Conservation (phyloP, 2,888 invertebrate species). For the Folsomia manolachei region DNA sequence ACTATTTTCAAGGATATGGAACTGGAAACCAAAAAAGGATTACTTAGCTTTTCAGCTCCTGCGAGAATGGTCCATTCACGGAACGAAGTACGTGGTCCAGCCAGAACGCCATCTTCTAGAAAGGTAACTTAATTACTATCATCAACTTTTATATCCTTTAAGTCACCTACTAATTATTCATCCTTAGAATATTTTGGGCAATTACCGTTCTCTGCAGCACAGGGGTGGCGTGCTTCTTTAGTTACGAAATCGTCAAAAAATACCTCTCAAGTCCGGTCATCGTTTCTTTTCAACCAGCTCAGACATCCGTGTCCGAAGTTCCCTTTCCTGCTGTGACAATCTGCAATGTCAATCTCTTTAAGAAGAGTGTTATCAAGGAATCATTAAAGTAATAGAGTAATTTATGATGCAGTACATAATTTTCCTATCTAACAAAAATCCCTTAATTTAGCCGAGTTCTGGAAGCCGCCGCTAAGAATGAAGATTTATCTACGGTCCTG, state of each 20-base stretch:
- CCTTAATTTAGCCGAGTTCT: not conserved
- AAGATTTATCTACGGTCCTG: not conserved
- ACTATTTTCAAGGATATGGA: not conserved
- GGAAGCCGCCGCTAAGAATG: not conserved
- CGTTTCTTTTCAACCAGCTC: not conserved
- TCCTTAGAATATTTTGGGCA: not conserved
- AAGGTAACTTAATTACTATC: not conserved
- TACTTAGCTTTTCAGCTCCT: not conserved
- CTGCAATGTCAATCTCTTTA: not conserved
- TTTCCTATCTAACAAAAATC: too few relatives aligned
- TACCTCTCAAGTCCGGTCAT: not conserved
- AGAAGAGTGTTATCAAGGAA: not conserved
- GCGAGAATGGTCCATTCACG: not conserved
- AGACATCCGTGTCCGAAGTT: not conserved
- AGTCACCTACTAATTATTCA: not conserved
- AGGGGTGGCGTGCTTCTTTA: not conserved
- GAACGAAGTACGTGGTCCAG: not conserved
- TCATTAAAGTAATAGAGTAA: not conserved
- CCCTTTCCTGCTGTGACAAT: not conserved
- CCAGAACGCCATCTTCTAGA: not conserved
- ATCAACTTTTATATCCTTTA: not conserved
- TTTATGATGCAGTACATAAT: not conserved
- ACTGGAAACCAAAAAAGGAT: constrained; percentile 3
- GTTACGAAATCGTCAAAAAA: not conserved
- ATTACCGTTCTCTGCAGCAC: not conserved